phyloP scores from a whole-genome alignment of 2,113 vertebrate species.

The Carassius gibelio region DNA sequence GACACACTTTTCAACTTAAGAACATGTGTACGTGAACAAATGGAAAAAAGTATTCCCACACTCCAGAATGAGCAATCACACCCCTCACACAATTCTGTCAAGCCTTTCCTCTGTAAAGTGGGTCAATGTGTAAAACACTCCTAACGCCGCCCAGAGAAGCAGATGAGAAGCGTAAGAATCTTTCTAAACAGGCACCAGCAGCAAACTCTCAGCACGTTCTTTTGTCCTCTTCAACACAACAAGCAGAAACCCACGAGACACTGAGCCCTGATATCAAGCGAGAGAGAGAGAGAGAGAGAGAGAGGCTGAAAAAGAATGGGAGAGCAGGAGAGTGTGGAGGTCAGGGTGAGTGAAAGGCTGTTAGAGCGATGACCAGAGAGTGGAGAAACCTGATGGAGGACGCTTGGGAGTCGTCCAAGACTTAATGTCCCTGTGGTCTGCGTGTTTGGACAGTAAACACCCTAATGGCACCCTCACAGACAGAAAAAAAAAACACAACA shows the following conservation, averaged over 20 bases:
- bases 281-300: background rate
- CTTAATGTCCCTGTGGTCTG: slow-evolving; percentile 48
- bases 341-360: slow-evolving; percentile 12
- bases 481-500: slow-evolving; percentile 33
- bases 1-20: slow-evolving; percentile 6
- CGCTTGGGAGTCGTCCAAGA: slow-evolving; percentile 55
- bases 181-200: slow-evolving; percentile 68
- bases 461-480: slow-evolving; percentile 52
- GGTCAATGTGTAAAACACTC: slow-evolving; percentile 78
- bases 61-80: slow-evolving; percentile 57
- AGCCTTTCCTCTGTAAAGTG: slow-evolving; percentile 75
- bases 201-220: slow-evolving; percentile 57
- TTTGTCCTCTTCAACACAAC: slow-evolving; percentile 52
- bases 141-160: slow-evolving; percentile 64
- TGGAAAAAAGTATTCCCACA: slow-evolving; percentile 32
- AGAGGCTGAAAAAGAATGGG: background rate
- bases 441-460: slow-evolving; percentile 67
- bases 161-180: slow-evolving; percentile 64
- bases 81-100: slow-evolving; percentile 61
- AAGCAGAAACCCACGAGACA: slow-evolving; percentile 51
- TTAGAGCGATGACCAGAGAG: slow-evolving; percentile 48
- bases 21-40: slow-evolving; percentile 49
- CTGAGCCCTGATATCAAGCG: slow-evolving; percentile 20
- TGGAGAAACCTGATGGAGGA: slow-evolving; percentile 54
- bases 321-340: slow-evolving; percentile 13